Conservation (phyloP, 2,888 invertebrate species). For the Papilio elwesi region DNA sequence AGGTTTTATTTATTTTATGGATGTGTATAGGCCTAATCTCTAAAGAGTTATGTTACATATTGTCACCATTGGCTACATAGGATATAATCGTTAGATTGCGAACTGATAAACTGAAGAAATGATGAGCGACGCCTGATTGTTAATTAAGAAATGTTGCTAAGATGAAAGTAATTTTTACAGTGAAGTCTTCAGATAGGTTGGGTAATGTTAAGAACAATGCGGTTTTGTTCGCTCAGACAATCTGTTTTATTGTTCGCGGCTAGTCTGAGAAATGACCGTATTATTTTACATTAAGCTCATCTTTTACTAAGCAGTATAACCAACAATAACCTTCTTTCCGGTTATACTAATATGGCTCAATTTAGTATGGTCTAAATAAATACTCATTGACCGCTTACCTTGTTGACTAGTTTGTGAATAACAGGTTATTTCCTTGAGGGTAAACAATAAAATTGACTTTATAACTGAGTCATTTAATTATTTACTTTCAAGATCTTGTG, state of each 20-base stretch:
- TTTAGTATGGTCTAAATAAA: slow-evolving; percentile 22
- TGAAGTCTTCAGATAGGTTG: slow-evolving; percentile 46
- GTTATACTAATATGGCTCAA: not conserved
- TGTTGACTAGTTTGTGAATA: slow-evolving; percentile 17
- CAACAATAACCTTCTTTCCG: not conserved
- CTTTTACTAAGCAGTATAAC: slow-evolving; percentile 20
- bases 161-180: slow-evolving; percentile 45
- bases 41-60: not conserved
- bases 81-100: too few relatives aligned
- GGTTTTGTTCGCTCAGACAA: slow-evolving; percentile 41
- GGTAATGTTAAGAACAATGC: slow-evolving; percentile 47
- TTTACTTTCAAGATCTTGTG: not conserved
- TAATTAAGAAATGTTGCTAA: slow-evolving; percentile 17
- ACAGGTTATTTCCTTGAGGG: slow-evolving; percentile 22
- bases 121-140: not conserved
- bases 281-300: slow-evolving; percentile 28
- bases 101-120: not conserved
- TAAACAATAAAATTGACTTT: slow-evolving; percentile 27
- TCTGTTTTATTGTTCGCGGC: slow-evolving; percentile 44
- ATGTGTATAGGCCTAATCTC: too few relatives aligned
- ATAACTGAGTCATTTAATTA: slow-evolving; percentile 22
- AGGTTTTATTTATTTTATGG: too few relatives aligned
- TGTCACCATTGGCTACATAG: too few relatives aligned
- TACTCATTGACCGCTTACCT: slow-evolving; percentile 7
- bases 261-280: slow-evolving; percentile 37